Percentiles rank a stretch among this genome's conserved stretches.
Conservation (phyloP, 64 coral and sea anemone genomes). For the Stichodactyla helianthus region DNA sequence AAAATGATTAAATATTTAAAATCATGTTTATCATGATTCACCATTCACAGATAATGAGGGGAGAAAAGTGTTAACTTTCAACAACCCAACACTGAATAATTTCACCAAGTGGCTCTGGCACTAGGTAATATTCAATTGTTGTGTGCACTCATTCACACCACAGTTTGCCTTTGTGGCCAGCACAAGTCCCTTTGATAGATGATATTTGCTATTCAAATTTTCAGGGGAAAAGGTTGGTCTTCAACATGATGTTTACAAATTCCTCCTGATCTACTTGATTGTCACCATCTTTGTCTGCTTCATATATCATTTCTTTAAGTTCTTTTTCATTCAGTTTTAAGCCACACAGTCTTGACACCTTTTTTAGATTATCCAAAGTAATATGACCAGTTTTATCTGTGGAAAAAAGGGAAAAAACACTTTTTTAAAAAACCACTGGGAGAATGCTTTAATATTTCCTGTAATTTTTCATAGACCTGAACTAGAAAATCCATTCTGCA, state of each 20-base stretch:
- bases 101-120: too few relatives aligned
- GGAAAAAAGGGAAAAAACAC: neutral
- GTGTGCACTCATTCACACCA: too few relatives aligned
- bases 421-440: neutral
- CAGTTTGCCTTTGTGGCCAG: too few relatives aligned
- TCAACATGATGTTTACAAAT: constrained; percentile 89
- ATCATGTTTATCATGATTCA: too few relatives aligned
- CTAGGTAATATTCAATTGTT: too few relatives aligned
- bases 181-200: too few relatives aligned
- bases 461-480: neutral
- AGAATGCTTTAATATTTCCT: neutral
- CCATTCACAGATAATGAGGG: too few relatives aligned
- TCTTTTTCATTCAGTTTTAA: constrained; percentile 90
- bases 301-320: constrained; percentile 94
- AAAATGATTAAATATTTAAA: too few relatives aligned
- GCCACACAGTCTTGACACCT: constrained; percentile 66
- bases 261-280: constrained; percentile 79
- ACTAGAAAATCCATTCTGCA: too few relatives aligned
- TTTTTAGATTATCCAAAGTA: constrained; percentile 64
- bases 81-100: too few relatives aligned
- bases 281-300: constrained; percentile 92
- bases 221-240: constrained; percentile 89
- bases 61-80: too few relatives aligned
- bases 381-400: constrained; percentile 81
- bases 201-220: neutral